These are phyloP conservation scores for Eucera pruinosa DNA, from an alignment of 2,888 invertebrate species.

Conservation along the genomic window DNA sequence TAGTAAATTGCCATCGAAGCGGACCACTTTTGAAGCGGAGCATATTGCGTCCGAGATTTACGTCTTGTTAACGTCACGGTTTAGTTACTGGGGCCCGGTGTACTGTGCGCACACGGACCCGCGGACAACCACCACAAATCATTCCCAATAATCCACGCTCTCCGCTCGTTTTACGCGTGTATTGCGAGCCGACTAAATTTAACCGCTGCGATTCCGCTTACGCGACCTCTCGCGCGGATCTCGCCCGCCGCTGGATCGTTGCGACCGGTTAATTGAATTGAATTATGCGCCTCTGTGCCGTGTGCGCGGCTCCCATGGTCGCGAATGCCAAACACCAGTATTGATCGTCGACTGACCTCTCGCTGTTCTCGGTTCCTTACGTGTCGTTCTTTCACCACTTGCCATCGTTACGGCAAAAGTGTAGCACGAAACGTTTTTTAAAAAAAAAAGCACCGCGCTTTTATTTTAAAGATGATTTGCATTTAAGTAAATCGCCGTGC, in stretches of 20 bases:
- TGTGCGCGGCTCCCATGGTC: slow-evolving; percentile 6
- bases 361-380: background rate
- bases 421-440: no score
- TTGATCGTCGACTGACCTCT: slow-evolving; percentile 23
- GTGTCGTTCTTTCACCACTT: background rate
- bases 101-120: slow-evolving; percentile 33
- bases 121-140: slow-evolving; percentile 69
- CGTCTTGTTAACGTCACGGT: slow-evolving; percentile 73
- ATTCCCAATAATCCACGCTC: slow-evolving; percentile 68
- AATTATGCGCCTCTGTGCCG: slow-evolving; percentile 49
- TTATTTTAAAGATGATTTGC: no score
- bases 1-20: slow-evolving; percentile 57
- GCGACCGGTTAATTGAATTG: slow-evolving; percentile 63
- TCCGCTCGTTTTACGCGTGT: slow-evolving; percentile 56
- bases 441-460: no score
- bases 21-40: slow-evolving; percentile 43
- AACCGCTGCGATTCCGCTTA: slow-evolving; percentile 61
- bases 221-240: slow-evolving; percentile 34
- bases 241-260: slow-evolving; percentile 49
- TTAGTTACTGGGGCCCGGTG: slow-evolving; percentile 53
- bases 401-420: no score
- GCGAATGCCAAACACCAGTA: slow-evolving; percentile 29
- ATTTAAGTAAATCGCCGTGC: no score
- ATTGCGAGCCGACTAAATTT: slow-evolving; percentile 66
- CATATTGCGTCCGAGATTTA: slow-evolving; percentile 70